Percentiles rank a stretch among this genome's conserved stretches.
These are phyloP conservation scores for Pygocentrus nattereri DNA, from an alignment of 2,797 vertebrate species.

Conservation along the genomic window DNA sequence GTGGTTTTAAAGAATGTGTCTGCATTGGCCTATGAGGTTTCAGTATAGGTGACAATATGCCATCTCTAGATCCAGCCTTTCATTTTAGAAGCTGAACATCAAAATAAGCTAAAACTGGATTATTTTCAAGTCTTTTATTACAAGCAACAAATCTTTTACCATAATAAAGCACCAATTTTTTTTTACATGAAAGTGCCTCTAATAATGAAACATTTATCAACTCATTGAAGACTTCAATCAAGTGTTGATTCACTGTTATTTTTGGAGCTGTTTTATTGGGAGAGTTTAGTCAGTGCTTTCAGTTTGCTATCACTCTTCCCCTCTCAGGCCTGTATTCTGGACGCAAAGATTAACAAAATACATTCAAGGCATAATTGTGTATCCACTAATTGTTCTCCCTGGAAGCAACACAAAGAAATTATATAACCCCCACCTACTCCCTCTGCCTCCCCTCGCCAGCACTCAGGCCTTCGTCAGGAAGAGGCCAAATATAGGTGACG, in stretches of 20 bases:
- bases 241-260: not conserved
- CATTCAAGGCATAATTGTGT: constrained; percentile 60
- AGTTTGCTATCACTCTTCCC: constrained; percentile 28
- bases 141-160: not conserved
- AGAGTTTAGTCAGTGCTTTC: not conserved
- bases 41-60: too few species aligned
- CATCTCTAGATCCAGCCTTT: too few species aligned
- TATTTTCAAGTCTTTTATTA: not conserved
- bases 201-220: not conserved
- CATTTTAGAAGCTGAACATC: not conserved
- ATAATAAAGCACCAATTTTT: too few species aligned
- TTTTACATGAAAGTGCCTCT: not conserved
- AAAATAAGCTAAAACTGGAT: not conserved
- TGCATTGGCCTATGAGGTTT: too few species aligned
- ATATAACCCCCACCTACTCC: constrained; percentile 53
- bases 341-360: constrained; percentile 41
- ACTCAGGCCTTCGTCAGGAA: constrained; percentile 59
- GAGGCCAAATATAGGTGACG: constrained; percentile 59
- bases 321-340: constrained; percentile 23
- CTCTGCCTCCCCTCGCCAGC: constrained; percentile 49
- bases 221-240: not conserved
- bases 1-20: too few species aligned
- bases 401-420: constrained; percentile 65
- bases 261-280: not conserved
- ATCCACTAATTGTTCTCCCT: constrained; percentile 68